Evolutionary conservation across 2,113 vertebrate genomes (phyloP), one percentile per base, ranked within the genome.

Genomic region (Cololabis saira): DNA sequence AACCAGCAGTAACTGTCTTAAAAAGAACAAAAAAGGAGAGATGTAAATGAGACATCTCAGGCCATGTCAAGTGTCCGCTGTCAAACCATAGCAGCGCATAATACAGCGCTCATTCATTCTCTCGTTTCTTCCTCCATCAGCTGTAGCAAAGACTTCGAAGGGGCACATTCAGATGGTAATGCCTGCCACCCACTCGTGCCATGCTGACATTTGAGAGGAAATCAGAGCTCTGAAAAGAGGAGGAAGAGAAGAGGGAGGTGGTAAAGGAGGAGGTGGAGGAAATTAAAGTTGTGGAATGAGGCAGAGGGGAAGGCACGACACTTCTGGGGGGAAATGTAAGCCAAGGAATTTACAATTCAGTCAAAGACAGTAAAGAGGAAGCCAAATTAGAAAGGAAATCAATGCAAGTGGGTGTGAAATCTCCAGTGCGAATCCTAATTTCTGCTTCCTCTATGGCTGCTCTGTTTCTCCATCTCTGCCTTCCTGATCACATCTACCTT

Each of bases 141-240:
- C 67, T 82, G 86, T 83, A 82, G 81, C 66, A 84, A 85, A 85
- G 67, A 54, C 73, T 61, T 18, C 79, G 77, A 67, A 57, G 66
- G 74, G 78, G 63, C 71, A 78, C 21, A 62, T 61, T 91, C 57
- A 74, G 58, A 82, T 86, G 74, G 72, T 11, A 72, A 80, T 86
- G 79, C 76, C 86, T 87, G 80, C 89, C 90, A 77, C 90, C 90
- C 87, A 91, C 90, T 87, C 85, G 58, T 80, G 82, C 74, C 88
- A 88, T 1, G 43, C 88, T 90, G 82, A 83, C 85, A 86, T 89
- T 84, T 71, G 82, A 89, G 82, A 88, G 80, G 66, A 85, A 86
- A 76, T 78, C 78, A n/a, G 70, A 78, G 67, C 65, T 76, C 49
- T 79, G 67, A 81, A 80, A 78, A 72, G 74, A 74, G 74, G 61